Conservation (phyloP, 1,140 invertebrate genomes). For the Penaeus indicus region DNA sequence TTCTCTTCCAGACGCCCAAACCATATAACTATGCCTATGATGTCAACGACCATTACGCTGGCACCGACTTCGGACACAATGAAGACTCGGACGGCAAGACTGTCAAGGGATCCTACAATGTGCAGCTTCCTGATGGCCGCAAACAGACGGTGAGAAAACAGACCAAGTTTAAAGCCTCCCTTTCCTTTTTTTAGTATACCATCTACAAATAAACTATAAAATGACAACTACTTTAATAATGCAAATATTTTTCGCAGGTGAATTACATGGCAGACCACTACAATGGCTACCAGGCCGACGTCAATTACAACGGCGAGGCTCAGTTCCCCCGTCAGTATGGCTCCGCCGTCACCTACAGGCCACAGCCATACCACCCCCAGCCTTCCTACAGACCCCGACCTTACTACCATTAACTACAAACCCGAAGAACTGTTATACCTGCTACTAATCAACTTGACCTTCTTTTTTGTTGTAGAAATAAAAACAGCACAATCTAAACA, state of each 20-base stretch:
- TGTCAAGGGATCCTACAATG: slow-evolving; percentile 66
- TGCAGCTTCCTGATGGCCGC: slow-evolving; percentile 67
- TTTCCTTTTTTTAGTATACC: neutral
- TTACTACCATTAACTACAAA: neutral
- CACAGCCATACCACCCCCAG: neutral
- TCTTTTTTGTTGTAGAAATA: too few relatives aligned
- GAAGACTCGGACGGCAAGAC: slow-evolving; percentile 67
- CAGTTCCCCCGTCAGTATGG: slow-evolving; percentile 52
- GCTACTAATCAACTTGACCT: too few relatives aligned
- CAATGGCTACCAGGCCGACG: slow-evolving; percentile 67
- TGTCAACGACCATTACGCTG: slow-evolving; percentile 66
- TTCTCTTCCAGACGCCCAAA: slow-evolving; percentile 47
- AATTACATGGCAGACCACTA: slow-evolving; percentile 67
- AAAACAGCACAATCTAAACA: too few relatives aligned
- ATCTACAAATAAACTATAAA: neutral
- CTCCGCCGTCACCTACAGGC: slow-evolving; percentile 59
- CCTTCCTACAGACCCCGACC: neutral
- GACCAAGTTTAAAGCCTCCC: neutral
- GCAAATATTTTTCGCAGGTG: neutral
- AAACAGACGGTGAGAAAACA: slow-evolving; percentile 64
- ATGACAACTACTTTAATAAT: neutral
- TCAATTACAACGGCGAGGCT: slow-evolving; percentile 67
- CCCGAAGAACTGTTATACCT: neutral
- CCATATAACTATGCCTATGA: slow-evolving; percentile 67
- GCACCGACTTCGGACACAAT: slow-evolving; percentile 65